phyloP scores from a whole-genome alignment of 2,113 vertebrate species.

The Sminthopsis crassicaudata region DNA sequence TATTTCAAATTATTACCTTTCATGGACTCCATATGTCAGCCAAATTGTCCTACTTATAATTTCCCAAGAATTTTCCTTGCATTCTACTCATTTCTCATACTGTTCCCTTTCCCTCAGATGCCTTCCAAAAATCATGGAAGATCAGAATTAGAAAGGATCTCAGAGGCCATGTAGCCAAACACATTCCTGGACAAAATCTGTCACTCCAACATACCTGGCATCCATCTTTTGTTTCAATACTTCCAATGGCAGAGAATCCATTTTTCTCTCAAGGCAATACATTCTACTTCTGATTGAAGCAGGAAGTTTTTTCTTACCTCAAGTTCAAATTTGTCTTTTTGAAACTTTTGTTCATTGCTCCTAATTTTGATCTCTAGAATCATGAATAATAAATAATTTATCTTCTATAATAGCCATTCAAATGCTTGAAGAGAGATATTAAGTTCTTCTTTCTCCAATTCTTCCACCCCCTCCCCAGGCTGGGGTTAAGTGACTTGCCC shows the following conservation, averaged over 20 bases:
- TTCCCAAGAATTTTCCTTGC: background rate
- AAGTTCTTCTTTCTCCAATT: background rate
- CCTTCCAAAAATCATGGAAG: background rate
- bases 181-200: background rate
- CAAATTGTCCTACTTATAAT: background rate
- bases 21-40: background rate
- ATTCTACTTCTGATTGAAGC: background rate
- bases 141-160: background rate
- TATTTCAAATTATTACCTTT: background rate
- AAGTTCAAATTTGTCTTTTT: background rate
- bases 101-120: background rate
- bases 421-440: background rate
- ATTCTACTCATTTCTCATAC: background rate
- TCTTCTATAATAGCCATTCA: background rate
- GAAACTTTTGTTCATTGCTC: background rate
- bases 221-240: background rate
- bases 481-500: no score
- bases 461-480: no score
- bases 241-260: background rate
- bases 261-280: background rate
- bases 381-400: background rate
- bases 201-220: background rate
- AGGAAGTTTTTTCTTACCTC: background rate
- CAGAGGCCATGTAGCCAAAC: background rate
- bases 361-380: background rate